Percentiles rank a stretch among this genome's conserved stretches.
Evolutionary conservation across 2,888 invertebrate genomes (phyloP).

Genomic region (Prosopocoilus inquinatus): DNA sequence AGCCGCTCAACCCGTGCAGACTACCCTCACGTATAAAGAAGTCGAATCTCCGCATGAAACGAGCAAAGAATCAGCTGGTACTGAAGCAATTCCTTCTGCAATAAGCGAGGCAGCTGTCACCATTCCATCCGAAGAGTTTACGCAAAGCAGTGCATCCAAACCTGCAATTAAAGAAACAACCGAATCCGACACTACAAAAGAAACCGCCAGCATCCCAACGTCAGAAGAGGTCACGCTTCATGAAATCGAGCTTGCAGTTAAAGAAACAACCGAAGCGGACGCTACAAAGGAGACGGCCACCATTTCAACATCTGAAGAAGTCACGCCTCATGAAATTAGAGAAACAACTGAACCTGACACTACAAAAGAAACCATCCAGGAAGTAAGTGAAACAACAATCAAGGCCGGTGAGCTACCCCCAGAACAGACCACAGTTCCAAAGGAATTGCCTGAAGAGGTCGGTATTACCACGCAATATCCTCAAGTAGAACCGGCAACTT

Average conservation of each 20-base stretch:
- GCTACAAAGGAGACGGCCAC: not conserved
- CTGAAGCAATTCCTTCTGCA: conserved; percentile 3
- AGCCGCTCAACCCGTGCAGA: conserved; percentile 4
- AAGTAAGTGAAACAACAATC: no score
- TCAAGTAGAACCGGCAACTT: conserved; percentile 17
- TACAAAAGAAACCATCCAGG: not conserved
- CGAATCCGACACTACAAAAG: conserved; percentile 2
- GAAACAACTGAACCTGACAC: conserved; percentile 21
- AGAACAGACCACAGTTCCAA: conserved; percentile 1
- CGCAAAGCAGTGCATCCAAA: conserved; percentile 15
- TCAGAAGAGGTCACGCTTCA: conserved; percentile 17
- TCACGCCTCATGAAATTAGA: not conserved
- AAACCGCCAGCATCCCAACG: conserved; percentile 5
- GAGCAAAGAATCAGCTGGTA: conserved; percentile 20
- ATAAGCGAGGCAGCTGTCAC: not conserved
- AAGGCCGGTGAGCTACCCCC: not conserved
- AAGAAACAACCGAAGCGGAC: conserved; percentile 11
- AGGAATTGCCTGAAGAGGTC: not conserved
- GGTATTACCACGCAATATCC: conserved; percentile 18
- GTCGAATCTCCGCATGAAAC: conserved; percentile 21
- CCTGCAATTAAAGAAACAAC: conserved; percentile 19
- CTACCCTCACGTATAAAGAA: not conserved
- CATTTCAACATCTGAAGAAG: not conserved
- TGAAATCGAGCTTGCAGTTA: conserved; percentile 12
- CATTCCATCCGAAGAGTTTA: conserved; percentile 10